Base-by-base conservation (phyloP, 1,140 invertebrate species). In the Gryon sp. region DNA sequence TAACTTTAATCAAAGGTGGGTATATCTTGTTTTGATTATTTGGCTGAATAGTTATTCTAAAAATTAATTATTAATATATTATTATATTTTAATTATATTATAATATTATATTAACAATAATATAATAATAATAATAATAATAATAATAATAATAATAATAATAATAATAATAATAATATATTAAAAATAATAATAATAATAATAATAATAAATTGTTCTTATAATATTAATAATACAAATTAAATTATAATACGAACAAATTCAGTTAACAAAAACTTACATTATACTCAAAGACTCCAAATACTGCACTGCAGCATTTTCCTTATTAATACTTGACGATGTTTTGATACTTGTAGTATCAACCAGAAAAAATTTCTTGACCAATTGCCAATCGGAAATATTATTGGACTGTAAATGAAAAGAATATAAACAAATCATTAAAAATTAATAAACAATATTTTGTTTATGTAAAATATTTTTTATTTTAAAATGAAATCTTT, bases 351-450 rank as follows among this genome's bases (percentile, higher is more conserved):
- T 90, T 7, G 90, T 72, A 46, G 85, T 90, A 70, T 94, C 92
- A 20, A 94, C 87, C 1, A 94, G 72, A 80, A 95, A 94, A 81
- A 94, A 94, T 59, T 93, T 90, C 52, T 91, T 87, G 0, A 92
- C 90, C 11, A 95, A 79, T 62, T 92, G 90, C 91, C 92, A 92
- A 30, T 91, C 85, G 22, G 89, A 89, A 72, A 83, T 79, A 75
- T 91, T 88, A 22, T 83, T 83, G 82, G 89, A 60, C 41, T 84
- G 73, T 18, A 70, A 60, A 81, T 80, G 26, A 41, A 59, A 24
- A n/a, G n/a, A n/a, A n/a, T n/a, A n/a, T n/a, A n/a, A n/a, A n/a
- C n/a, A n/a, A n/a, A n/a, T n/a, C n/a, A n/a, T n/a, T n/a, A 50
- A 46, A 57, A 22, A 20, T 45, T n/a, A 36, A 5, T 34, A 11